Conservation (phyloP, 2,797 vertebrate genomes). For the Cottoperca gobio region DNA sequence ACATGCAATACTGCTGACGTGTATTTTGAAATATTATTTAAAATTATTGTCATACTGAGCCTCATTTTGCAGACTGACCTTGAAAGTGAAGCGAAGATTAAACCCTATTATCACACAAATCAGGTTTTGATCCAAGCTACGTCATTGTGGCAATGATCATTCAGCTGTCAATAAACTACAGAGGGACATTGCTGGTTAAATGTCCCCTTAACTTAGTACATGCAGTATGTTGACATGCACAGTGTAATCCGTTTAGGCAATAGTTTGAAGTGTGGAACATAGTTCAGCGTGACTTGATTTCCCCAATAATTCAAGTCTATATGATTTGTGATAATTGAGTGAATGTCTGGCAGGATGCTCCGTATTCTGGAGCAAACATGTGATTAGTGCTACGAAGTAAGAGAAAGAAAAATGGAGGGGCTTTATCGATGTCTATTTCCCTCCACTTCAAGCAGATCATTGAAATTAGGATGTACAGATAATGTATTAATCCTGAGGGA, state of each 20-base stretch:
- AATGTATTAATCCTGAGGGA: neutral
- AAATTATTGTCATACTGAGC: neutral
- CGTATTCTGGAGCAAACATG: neutral
- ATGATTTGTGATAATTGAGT: neutral
- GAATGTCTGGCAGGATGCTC: neutral
- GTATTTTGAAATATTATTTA: too few relatives aligned
- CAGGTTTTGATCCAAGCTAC: neutral
- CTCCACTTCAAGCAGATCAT: neutral
- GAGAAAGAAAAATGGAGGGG: neutral
- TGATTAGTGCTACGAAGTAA: neutral
- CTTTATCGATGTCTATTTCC: neutral
- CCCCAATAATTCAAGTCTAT: neutral
- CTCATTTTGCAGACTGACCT: neutral
- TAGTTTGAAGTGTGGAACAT: neutral
- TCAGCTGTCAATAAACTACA: neutral
- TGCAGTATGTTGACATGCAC: conserved; percentile 14
- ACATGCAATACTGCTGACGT: neutral
- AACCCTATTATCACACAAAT: neutral
- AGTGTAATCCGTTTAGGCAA: conserved; percentile 18
- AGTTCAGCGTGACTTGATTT: neutral
- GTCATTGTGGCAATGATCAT: neutral
- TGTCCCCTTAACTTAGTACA: neutral
- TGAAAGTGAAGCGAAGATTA: neutral
- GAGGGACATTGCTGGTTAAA: neutral
- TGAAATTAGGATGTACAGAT: neutral